phyloP scores from a whole-genome alignment of 2,888 invertebrate genomes.

The Vandiemenella viatica region DNA sequence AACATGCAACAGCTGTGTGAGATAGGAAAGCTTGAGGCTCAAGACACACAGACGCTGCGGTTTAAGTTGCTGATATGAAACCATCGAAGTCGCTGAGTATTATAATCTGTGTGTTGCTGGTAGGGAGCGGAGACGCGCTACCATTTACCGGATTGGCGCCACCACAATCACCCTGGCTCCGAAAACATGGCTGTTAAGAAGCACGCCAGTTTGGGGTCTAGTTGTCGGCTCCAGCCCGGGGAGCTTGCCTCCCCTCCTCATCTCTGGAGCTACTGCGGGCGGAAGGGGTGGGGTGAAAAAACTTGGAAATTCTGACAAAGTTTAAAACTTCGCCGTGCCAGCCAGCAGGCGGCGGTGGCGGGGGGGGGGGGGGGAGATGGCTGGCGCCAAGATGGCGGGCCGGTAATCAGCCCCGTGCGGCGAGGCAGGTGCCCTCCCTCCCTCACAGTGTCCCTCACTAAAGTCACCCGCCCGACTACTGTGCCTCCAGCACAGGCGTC shows the following conservation, averaged over 20 bases:
- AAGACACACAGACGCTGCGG: too few relatives aligned
- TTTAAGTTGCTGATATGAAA: too few relatives aligned
- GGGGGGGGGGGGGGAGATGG: constrained; percentile 7
- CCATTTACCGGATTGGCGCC: neutral
- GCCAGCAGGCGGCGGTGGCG: constrained; percentile 2
- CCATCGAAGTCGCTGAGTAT: too few relatives aligned
- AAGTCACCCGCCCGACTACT: too few relatives aligned
- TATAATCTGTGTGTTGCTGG: too few relatives aligned
- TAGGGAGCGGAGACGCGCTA: neutral
- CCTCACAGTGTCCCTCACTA: too few relatives aligned
- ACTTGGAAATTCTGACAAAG: constrained; percentile 3
- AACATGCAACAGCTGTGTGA: too few relatives aligned
- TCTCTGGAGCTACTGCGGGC: neutral
- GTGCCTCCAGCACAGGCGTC: too few relatives aligned
- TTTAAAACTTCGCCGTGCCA: constrained; percentile 4
- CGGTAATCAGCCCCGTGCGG: neutral
- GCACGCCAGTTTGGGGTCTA: too few relatives aligned
- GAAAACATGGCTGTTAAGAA: too few relatives aligned
- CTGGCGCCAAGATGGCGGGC: neutral
- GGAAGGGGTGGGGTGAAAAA: neutral
- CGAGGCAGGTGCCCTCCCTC: neutral
- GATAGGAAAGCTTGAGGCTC: too few relatives aligned
- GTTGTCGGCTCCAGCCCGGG: too few relatives aligned
- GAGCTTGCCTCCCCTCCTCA: neutral
- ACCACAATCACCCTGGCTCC: neutral